Percentiles rank a stretch among this genome's conserved stretches.
Evolutionary conservation across 1,140 invertebrate genomes (phyloP).

Genomic region (Argopecten irradians): DNA sequence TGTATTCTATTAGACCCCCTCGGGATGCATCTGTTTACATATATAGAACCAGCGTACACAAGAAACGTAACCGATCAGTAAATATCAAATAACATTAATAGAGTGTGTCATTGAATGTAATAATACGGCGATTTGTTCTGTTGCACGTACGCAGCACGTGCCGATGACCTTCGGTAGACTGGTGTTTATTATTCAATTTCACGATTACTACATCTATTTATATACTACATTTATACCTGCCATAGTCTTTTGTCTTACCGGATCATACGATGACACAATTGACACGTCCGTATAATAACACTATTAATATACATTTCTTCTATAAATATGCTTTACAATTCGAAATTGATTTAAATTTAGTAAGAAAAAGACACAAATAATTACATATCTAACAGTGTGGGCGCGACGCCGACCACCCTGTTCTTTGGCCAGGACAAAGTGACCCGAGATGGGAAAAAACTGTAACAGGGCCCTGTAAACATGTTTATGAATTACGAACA

Average conservation of each 20-base stretch:
- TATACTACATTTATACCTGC: background rate
- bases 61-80: background rate
- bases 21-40: background rate
- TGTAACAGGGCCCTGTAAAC: background rate
- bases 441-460: background rate
- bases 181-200: background rate
- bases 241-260: background rate
- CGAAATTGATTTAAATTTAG: background rate
- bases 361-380: background rate
- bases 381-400: background rate
- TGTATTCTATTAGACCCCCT: background rate
- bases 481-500: constrained; percentile 18
- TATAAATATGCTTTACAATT: background rate
- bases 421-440: background rate
- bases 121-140: background rate
- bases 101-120: background rate
- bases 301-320: background rate
- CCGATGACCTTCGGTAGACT: background rate
- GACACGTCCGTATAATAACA: background rate
- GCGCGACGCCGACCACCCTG: background rate
- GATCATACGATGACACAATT: background rate
- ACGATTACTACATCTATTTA: background rate
- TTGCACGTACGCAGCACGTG: background rate
- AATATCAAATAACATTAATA: background rate
- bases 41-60: background rate